phyloP scores from a whole-genome alignment of 2,113 vertebrate genomes.

The Forbesichthys papilliferus region DNA sequence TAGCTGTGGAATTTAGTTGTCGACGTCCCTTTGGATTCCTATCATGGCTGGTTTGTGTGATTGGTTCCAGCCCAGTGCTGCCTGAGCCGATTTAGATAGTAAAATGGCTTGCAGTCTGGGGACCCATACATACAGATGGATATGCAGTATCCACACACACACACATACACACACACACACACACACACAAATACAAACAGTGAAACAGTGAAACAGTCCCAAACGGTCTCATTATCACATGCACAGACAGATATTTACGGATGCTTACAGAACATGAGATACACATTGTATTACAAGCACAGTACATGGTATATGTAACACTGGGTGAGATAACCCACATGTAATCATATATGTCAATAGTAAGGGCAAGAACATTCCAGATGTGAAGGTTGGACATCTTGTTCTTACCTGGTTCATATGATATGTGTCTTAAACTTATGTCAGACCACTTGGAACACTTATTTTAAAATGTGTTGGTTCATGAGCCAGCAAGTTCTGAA shows the following conservation, averaged over 20 bases:
- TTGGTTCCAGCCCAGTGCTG: slow-evolving; percentile 71
- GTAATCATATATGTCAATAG: too few species aligned
- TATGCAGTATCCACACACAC: slow-evolving; percentile 40
- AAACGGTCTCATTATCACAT: neutral
- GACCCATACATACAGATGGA: slow-evolving; percentile 63
- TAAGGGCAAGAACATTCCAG: too few species aligned
- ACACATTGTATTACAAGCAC: too few species aligned
- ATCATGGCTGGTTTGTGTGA: slow-evolving; percentile 71
- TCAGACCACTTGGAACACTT: too few species aligned
- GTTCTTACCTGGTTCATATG: too few species aligned
- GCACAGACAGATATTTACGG: neutral
- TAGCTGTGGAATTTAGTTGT: slow-evolving; percentile 53
- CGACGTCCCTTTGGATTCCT: slow-evolving; percentile 64
- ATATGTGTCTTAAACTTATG: too few species aligned
- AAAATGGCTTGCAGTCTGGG: slow-evolving; percentile 63
- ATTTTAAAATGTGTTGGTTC: too few species aligned
- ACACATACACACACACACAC: slow-evolving; percentile 38
- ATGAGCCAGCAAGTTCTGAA: too few species aligned
- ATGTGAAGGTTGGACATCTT: too few species aligned
- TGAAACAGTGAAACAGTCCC: neutral
- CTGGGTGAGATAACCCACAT: too few species aligned
- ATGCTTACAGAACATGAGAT: neutral
- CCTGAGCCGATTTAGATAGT: slow-evolving; percentile 77
- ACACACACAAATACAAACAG: neutral
- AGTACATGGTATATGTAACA: neutral